phyloP scores from a whole-genome alignment of 2,888 invertebrate species.

The Lampropteryx suffumata region DNA sequence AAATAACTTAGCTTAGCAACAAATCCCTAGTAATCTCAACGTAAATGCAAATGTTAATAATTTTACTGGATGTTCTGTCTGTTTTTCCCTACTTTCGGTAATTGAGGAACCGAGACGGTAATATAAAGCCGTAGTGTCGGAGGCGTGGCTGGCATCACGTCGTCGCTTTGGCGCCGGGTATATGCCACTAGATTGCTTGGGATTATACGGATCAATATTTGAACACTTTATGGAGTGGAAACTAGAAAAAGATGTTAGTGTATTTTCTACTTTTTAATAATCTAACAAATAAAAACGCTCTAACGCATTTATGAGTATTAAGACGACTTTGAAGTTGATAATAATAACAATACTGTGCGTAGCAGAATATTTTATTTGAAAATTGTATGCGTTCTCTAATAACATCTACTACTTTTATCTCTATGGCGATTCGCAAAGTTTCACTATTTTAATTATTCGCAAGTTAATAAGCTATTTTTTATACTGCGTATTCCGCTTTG shows the following conservation, averaged over 20 bases:
- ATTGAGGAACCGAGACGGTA: slow-evolving; percentile 50
- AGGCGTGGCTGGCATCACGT: slow-evolving; percentile 75
- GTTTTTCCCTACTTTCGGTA: slow-evolving; percentile 45
- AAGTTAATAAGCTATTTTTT: slow-evolving; percentile 31
- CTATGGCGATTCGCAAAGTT: slow-evolving; percentile 15
- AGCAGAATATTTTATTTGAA: no score
- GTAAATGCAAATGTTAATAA: slow-evolving; percentile 44
- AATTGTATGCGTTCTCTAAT: not conserved
- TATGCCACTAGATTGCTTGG: slow-evolving; percentile 61
- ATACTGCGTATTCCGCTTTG: slow-evolving; percentile 51
- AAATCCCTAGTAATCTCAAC: slow-evolving; percentile 35
- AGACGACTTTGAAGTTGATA: no score
- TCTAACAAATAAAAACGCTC: no score
- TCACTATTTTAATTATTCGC: slow-evolving; percentile 38
- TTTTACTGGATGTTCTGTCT: slow-evolving; percentile 40
- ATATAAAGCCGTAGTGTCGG: slow-evolving; percentile 56
- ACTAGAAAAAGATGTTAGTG: slow-evolving; percentile 29
- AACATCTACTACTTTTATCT: not conserved
- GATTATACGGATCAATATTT: slow-evolving; percentile 42
- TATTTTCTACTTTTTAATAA: not conserved
- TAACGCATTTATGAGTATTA: no score
- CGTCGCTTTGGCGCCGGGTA: slow-evolving; percentile 72
- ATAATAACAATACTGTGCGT: no score
- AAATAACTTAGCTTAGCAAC: slow-evolving; percentile 11
- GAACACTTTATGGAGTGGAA: slow-evolving; percentile 37